Evolutionary conservation across 1,140 invertebrate genomes (phyloP), one percentile per base, ranked within the genome.

Genomic region (Anastatus disparis): DNA sequence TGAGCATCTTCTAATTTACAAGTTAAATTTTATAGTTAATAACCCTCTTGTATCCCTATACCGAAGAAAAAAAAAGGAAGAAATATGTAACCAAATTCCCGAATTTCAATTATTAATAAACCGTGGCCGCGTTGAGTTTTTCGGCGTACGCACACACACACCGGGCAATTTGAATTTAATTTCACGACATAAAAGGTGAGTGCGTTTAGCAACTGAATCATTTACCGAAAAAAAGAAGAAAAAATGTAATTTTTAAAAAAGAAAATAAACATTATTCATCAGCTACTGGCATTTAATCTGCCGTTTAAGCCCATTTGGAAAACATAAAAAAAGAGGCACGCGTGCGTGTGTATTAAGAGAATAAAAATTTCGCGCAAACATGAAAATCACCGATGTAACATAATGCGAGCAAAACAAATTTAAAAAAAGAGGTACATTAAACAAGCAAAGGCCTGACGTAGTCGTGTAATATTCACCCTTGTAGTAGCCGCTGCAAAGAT

Each of bases 1-100:
- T 15, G 38, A 46, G 1, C 26, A 7, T 15, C 26, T 56, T 15
- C 53, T 13, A 46, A 66, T 66, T 66, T 66, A 46, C 52, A 56
- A 66, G 64, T 46, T 42, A 66, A 56, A 66, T 56, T 66, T 66
- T 46, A 56, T 40, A 40, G 35, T 53, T 65, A 53, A 53, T 65
- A 65, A 53, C 22, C 22, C 1, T 1, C 9, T 22, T 10, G 15
- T 9, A n/a, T n/a, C n/a, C n/a, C n/a, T n/a, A n/a, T 1, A 4
- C 9, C 48, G 24, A 20, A 2, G 15, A 22, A 44, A 44, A 44
- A 44, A 44, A 6, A 35, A 4, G 10, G 4, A 6, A 35, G 10
- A 52, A 56, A 38, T n/a, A 3, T 2, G 27, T 15, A 50, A 24
- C 22, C 4, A 35, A 52, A 56, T 20, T 24, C 52, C 38, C 15